Conservation (phyloP, 2,113 vertebrate genomes). For the Chroicocephalus ridibundus region DNA sequence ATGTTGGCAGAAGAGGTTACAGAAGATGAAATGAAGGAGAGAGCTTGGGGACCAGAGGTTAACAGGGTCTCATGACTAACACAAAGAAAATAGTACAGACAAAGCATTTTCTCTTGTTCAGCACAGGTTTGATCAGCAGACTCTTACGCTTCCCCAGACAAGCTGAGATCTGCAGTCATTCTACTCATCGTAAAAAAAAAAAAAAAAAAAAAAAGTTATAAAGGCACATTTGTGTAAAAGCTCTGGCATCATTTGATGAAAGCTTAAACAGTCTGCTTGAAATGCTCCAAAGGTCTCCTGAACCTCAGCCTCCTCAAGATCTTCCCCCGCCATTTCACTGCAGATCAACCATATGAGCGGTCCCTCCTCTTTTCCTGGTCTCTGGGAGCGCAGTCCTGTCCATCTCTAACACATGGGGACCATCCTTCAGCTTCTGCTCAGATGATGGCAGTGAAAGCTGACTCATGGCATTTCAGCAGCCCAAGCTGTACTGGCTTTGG, state of each 20-base stretch:
- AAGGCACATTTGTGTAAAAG: neutral
- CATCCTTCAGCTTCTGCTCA: neutral
- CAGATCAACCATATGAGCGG: neutral
- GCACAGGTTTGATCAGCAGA: neutral
- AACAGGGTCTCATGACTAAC: neutral
- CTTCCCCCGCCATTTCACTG: fast-evolving
- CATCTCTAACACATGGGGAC: fast-evolving
- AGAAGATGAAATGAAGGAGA: neutral
- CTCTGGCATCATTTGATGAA: neutral
- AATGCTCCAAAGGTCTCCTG: neutral
- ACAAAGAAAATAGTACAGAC: neutral
- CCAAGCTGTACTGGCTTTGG: neutral
- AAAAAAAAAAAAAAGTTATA: neutral
- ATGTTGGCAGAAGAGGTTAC: neutral
- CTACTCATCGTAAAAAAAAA: neutral
- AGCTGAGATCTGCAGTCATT: neutral
- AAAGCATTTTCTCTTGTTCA: neutral
- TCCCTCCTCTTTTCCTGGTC: neutral
- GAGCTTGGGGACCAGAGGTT: neutral
- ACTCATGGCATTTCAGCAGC: neutral
- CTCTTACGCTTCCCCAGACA: neutral
- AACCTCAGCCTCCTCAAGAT: neutral
- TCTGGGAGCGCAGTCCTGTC: neutral
- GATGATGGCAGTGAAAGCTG: neutral
- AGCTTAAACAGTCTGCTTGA: neutral